Conservation (phyloP, 2,113 vertebrate genomes). For the Crocuta crocuta region DNA sequence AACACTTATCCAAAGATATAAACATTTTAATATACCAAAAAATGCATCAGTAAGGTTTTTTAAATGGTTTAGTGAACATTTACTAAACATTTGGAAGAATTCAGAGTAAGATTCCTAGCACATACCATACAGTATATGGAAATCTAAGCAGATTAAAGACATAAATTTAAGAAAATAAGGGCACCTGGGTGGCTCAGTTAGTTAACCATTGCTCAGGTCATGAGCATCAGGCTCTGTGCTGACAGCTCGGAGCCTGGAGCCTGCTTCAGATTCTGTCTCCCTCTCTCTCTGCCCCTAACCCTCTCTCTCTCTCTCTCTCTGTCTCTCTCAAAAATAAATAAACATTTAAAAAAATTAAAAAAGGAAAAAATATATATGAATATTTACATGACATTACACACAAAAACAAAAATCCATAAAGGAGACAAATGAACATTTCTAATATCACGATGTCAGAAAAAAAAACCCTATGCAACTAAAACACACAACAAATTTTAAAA, state of each 20-base stretch:
- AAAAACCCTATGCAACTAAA: background rate
- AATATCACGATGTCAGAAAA: background rate
- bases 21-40: background rate
- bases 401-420: slow-evolving; percentile 2
- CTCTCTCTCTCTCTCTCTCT: no score
- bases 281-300: no score
- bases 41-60: background rate
- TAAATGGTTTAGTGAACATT: background rate
- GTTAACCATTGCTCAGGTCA: no score
- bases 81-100: background rate
- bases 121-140: background rate
- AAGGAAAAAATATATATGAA: background rate
- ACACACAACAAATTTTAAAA: background rate
- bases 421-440: background rate
- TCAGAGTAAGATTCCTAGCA: background rate
- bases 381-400: background rate
- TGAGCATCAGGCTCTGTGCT: no score
- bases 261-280: no score
- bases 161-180: slow-evolving; percentile 11
- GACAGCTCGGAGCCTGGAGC: no score
- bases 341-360: background rate
- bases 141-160: background rate
- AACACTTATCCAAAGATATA: background rate
- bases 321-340: no score
- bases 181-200: no score